Base-by-base conservation (phyloP, 2,888 invertebrate species). In the Microplitis deprimator region DNA sequence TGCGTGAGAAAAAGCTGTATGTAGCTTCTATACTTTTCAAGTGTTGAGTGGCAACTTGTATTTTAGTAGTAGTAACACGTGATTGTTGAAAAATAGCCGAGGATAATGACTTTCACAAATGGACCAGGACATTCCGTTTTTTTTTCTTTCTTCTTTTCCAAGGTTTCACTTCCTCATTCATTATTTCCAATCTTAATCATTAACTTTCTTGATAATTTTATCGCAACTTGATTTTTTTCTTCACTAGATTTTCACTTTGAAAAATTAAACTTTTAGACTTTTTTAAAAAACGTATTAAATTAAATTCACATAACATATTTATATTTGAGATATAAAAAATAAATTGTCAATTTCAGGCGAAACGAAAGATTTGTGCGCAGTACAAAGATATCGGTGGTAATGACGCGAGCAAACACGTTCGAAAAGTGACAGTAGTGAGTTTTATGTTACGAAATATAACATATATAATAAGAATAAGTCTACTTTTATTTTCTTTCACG, bases 31-130 rank as follows among this genome's bases (percentile, higher is more conserved):
- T 6, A 17, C 62, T 62, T 62, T 17, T 13, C 17, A 1, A 62
- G 16, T 62, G 62, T 16, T 62, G 16, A 62, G 16, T 29, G 29
- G 29, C 29, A 29, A 29, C 29, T 29, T 29, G 29, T 29, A 29
- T 29, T 29, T 29, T 29, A n/a, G 62, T 62, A 62, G n/a, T 17
- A 16, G n/a, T 62, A 16, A n/a, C 62, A 62, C 62, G 62, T 62
- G 62, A 17, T 62, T 62, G 62, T n/a, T 62, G 62, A 62, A 62
- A 62, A 62, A 62, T 62, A 16, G 17, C 7, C 62, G 17, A 62
- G 62, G 62, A 62, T 62, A 62, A 62, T 62, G 62, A 62, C 62
- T 62, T 62, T 62, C 16, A 62, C 62, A 62, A 62, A 62, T 62
- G 62, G 62, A 62, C 62, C 62, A 62, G 13, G 62, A 62, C 62